Evolutionary conservation across 1,140 invertebrate genomes (phyloP).

Genomic region (Steinernema khuongi): DNA sequence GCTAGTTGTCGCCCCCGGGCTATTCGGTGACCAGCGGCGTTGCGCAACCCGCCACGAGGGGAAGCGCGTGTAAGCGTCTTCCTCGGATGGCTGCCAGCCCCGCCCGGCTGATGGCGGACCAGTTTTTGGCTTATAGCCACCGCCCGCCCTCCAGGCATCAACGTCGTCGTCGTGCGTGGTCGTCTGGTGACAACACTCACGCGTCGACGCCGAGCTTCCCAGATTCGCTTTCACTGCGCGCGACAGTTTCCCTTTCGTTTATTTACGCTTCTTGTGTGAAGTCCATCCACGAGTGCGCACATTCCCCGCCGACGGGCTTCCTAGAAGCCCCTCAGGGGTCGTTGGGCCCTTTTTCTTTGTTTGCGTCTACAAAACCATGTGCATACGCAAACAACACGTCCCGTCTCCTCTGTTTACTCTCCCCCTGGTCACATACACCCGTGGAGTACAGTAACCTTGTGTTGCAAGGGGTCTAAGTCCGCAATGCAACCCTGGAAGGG

Average conservation of each 20-base stretch:
- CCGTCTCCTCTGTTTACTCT: no score
- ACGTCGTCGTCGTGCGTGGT: constrained; percentile 3
- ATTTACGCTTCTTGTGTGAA: not conserved
- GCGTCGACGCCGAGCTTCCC: constrained; percentile 7
- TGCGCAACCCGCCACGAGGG: not conserved
- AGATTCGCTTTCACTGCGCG: constrained; percentile 14
- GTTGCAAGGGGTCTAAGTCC: no score
- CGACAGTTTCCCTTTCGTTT: constrained; percentile 12
- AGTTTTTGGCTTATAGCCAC: constrained; percentile 16
- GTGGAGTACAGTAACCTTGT: no score
- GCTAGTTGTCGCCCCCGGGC: constrained; percentile 7
- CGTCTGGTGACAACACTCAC: constrained; percentile 14
- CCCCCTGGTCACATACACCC: no score
- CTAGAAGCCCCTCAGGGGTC: no score
- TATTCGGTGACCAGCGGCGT: constrained; percentile 11
- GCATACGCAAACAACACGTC: no score
- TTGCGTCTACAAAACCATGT: no score
- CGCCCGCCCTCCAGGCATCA: constrained; percentile 13
- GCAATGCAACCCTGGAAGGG: no score
- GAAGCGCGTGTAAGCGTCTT: constrained; percentile 4
- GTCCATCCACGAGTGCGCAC: not conserved
- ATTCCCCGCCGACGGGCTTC: not conserved
- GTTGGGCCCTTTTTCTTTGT: no score
- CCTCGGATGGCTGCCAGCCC: not conserved
- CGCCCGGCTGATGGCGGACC: constrained; percentile 11